A percentile compares a stretch with the other conserved stretches of the same genome.
Conservation (phyloP, 37 sponge, comb jelly and placozoan genomes). For the Agelas oroides region DNA sequence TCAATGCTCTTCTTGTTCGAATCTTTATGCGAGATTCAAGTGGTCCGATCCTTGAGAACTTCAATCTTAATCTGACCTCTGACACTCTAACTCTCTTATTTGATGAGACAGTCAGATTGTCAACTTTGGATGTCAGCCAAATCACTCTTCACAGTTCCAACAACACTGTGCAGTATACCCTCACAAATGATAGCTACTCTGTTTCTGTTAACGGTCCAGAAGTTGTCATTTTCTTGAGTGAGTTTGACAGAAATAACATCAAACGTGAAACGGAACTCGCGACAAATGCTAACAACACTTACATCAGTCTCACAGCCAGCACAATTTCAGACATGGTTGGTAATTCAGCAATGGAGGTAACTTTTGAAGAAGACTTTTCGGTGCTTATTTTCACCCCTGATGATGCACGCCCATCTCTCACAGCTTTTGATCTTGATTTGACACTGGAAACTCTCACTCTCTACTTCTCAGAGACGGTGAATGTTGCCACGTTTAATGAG, state of each 20-base stretch:
- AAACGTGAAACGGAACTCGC: constrained; percentile 77
- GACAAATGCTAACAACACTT: constrained; percentile 63
- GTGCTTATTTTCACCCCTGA: constrained; percentile 65
- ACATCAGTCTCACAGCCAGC: constrained; percentile 37
- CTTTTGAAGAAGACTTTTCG: constrained; percentile 1
- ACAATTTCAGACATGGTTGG: constrained; percentile 76
- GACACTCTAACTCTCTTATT: constrained; percentile 78
- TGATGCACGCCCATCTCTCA: constrained; percentile 51
- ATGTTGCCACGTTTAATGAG: constrained; percentile 67
- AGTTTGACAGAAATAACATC: constrained; percentile 84
- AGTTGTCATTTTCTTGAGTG: constrained; percentile 71
- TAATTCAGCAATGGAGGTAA: constrained; percentile 35
- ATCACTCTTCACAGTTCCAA: constrained; percentile 61
- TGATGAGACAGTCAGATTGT: constrained; percentile 80
- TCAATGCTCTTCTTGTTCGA: constrained; percentile 48
- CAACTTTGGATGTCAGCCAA: constrained; percentile 66
- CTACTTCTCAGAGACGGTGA: constrained; percentile 88
- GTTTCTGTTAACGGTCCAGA: constrained; percentile 54
- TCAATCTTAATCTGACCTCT: constrained; percentile 79
- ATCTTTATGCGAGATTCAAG: constrained; percentile 62
- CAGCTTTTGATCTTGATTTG: constrained; percentile 79
- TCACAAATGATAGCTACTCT: constrained; percentile 61
- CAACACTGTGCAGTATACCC: constrained; percentile 37
- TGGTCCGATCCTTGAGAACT: constrained; percentile 64
- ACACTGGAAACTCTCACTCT: constrained; percentile 75